A percentile compares a stretch with the other conserved stretches of the same genome.
phyloP scores from a whole-genome alignment of 2,113 vertebrate genomes.

The Engraulis encrasicolus region DNA sequence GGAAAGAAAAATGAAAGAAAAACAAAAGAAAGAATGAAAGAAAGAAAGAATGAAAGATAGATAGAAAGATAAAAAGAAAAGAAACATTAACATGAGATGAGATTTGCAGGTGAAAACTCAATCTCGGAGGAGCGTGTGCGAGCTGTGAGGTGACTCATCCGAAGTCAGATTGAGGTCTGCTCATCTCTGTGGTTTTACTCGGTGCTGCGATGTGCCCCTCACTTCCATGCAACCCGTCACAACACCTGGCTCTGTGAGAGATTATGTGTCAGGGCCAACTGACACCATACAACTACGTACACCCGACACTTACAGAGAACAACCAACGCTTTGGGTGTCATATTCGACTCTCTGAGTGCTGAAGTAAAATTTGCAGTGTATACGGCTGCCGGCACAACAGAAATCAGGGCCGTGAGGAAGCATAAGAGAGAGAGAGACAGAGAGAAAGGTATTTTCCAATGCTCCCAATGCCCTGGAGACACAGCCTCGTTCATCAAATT shows the following conservation, averaged over 20 bases:
- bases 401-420: neutral
- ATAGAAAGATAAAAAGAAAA: slow-evolving; percentile 16
- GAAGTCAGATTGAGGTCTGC: slow-evolving; percentile 13
- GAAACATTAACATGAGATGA: slow-evolving; percentile 37
- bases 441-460: too few species aligned
- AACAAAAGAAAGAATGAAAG: neutral
- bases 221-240: neutral
- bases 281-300: too few species aligned
- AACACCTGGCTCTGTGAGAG: slow-evolving; percentile 8
- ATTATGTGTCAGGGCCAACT: slow-evolving; percentile 6
- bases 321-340: too few species aligned
- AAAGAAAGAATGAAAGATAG: neutral
- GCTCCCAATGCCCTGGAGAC: neutral
- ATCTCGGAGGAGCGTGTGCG: neutral
- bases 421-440: too few species aligned
- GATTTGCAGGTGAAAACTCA: slow-evolving; percentile 29
- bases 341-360: too few species aligned
- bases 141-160: slow-evolving; percentile 6
- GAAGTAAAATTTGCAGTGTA: too few species aligned
- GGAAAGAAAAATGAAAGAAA: neutral
- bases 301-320: too few species aligned
- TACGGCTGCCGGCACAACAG: neutral
- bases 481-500: neutral
- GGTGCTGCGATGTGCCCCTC: neutral
- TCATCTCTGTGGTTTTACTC: neutral